These are phyloP conservation scores for Cryptocheilus praepositus DNA, from an alignment of 2,888 invertebrate genomes.

Conservation along the genomic window DNA sequence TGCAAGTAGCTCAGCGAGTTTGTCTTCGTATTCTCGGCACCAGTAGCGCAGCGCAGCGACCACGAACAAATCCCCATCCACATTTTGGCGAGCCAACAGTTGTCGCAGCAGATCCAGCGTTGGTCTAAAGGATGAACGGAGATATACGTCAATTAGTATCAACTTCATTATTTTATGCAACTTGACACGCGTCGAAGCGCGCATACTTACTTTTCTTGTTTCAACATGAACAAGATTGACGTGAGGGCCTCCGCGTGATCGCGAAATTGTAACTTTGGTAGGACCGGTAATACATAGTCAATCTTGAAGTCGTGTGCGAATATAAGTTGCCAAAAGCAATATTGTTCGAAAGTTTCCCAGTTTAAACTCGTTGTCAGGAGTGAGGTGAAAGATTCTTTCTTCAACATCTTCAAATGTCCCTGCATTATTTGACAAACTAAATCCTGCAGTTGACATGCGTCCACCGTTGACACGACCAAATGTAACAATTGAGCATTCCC, in stretches of 20 bases:
- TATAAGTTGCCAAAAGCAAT: constrained; percentile 97
- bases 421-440: constrained; percentile 93
- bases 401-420: constrained; percentile 89
- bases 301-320: constrained; percentile 95
- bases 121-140: constrained; percentile 77
- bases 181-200: background rate
- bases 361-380: constrained; percentile 89
- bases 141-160: background rate
- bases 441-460: constrained; percentile 92
- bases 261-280: constrained; percentile 86
- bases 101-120: constrained; percentile 90
- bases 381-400: constrained; percentile 84
- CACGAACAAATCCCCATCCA: constrained; percentile 89
- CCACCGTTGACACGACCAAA: constrained; percentile 92
- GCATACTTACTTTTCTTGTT: constrained; percentile 85
- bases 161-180: background rate
- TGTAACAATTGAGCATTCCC: constrained; percentile 93
- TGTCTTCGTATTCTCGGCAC: constrained; percentile 95
- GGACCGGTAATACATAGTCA: constrained; percentile 89
- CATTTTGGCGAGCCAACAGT: constrained; percentile 85
- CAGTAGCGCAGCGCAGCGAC: constrained; percentile 94
- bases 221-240: constrained; percentile 91
- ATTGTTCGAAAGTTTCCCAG: constrained; percentile 99
- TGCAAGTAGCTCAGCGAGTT: constrained; percentile 87
- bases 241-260: constrained; percentile 95